Conservation (phyloP, 2,797 vertebrate species). For the Chromobotia macracanthus region DNA sequence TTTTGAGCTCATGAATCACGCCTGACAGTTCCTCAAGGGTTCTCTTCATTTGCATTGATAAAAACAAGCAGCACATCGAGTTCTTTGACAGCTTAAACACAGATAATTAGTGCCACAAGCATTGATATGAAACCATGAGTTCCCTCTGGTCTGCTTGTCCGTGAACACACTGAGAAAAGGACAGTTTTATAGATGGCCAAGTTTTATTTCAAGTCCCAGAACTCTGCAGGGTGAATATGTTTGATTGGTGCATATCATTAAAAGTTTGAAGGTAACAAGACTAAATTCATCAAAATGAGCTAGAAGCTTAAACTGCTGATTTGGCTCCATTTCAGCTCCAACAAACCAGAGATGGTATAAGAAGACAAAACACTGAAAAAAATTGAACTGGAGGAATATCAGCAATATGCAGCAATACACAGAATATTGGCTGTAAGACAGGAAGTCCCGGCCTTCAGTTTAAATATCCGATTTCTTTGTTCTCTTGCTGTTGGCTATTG, state of each 20-base stretch:
- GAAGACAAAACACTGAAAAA: too few species aligned
- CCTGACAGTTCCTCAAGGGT: constrained; percentile 40
- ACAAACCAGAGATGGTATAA: not conserved
- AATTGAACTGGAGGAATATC: too few species aligned
- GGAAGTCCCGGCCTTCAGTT: too few species aligned
- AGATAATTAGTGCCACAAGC: constrained; percentile 65
- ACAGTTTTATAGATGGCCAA: constrained; percentile 63
- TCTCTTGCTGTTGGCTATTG: too few species aligned
- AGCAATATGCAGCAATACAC: too few species aligned
- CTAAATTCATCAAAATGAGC: constrained; percentile 1
- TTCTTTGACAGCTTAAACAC: constrained; percentile 60
- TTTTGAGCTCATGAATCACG: constrained; percentile 25
- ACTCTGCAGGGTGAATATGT: constrained; percentile 32
- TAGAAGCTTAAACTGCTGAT: not conserved
- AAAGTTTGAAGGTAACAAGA: constrained; percentile 7
- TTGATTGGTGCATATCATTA: constrained; percentile 30
- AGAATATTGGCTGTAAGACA: too few species aligned
- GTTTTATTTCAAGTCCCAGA: constrained; percentile 52
- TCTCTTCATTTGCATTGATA: constrained; percentile 31
- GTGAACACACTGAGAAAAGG: constrained; percentile 58
- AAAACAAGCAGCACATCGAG: constrained; percentile 57
- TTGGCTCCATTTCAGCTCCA: not conserved
- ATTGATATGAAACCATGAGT: constrained; percentile 51
- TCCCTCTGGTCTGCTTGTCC: constrained; percentile 64
- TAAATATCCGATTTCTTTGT: too few species aligned